Conservation (phyloP, 2,888 invertebrate species). For the Synergus gifuensis region DNA sequence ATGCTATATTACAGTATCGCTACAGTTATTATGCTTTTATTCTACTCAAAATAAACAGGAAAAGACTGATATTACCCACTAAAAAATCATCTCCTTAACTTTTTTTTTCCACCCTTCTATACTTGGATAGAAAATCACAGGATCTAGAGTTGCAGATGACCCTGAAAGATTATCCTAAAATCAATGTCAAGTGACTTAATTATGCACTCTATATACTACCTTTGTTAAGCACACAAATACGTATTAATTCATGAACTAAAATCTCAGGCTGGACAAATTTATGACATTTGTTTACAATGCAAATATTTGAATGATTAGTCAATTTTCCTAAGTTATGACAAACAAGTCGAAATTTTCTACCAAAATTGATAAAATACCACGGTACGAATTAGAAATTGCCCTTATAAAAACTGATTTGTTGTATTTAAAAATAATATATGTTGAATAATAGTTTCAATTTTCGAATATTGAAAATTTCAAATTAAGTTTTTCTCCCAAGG, state of each 20-base stretch:
- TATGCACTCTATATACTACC: not conserved
- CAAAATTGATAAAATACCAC: too few species aligned
- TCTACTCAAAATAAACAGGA: not conserved
- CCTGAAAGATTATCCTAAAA: conserved; percentile 10
- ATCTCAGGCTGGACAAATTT: conserved; percentile 3
- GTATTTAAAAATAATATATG: too few species aligned
- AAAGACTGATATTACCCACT: not conserved
- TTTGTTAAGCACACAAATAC: conserved; percentile 5
- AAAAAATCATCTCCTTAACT: not conserved
- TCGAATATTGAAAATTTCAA: not conserved
- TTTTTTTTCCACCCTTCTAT: not conserved
- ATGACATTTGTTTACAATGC: conserved; percentile 13
- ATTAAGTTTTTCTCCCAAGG: not conserved
- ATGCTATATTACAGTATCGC: not conserved
- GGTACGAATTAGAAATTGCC: too few species aligned
- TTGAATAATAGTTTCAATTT: too few species aligned
- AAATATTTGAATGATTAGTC: not conserved
- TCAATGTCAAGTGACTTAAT: conserved; percentile 30
- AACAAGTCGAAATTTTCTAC: not conserved
- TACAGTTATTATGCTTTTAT: not conserved
- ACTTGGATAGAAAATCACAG: not conserved
- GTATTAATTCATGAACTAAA: conserved; percentile 17
- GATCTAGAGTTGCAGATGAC: not conserved
- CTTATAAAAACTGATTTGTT: too few species aligned
- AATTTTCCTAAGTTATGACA: not conserved